Conservation (phyloP, 1,140 invertebrate genomes). For the Belonocnema kinseyi region DNA sequence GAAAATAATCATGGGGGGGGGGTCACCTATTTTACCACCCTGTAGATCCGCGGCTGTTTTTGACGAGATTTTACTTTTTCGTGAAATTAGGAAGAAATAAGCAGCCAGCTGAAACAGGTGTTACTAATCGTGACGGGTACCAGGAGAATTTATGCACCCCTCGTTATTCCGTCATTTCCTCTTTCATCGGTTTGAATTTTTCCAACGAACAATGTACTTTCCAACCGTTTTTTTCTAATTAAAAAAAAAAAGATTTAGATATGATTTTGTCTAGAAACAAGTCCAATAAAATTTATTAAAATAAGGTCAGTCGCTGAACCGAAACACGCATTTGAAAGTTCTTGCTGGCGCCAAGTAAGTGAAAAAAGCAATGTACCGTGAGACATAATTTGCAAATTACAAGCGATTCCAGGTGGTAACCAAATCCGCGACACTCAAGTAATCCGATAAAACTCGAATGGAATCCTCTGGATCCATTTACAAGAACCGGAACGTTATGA, state of each 20-base stretch:
- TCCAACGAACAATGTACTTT: too few species aligned
- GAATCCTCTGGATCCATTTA: slow-evolving; percentile 17
- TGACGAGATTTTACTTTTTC: too few species aligned
- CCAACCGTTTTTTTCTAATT: too few species aligned
- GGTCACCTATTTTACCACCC: too few species aligned
- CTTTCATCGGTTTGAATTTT: too few species aligned
- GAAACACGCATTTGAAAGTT: slow-evolving; percentile 25
- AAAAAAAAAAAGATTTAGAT: neutral
- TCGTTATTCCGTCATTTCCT: too few species aligned
- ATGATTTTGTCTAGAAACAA: neutral
- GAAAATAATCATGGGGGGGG: too few species aligned
- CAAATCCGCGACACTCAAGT: neutral
- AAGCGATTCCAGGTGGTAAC: neutral
- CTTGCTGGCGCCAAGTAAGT: slow-evolving; percentile 1
- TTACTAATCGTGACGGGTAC: too few species aligned
- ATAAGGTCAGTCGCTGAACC: slow-evolving; percentile 22
- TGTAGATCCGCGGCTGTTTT: too few species aligned
- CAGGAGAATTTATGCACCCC: too few species aligned
- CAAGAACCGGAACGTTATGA: slow-evolving; percentile 34
- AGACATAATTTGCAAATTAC: slow-evolving; percentile 10
- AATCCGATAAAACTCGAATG: neutral
- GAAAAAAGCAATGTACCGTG: slow-evolving; percentile 33
- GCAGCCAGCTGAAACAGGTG: too few species aligned
- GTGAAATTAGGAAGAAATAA: too few species aligned
- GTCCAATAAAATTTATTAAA: neutral